A percentile compares a stretch with the other conserved stretches of the same genome.
Conservation (phyloP, 1,140 invertebrate genomes). For the Antheraea mylitta region DNA sequence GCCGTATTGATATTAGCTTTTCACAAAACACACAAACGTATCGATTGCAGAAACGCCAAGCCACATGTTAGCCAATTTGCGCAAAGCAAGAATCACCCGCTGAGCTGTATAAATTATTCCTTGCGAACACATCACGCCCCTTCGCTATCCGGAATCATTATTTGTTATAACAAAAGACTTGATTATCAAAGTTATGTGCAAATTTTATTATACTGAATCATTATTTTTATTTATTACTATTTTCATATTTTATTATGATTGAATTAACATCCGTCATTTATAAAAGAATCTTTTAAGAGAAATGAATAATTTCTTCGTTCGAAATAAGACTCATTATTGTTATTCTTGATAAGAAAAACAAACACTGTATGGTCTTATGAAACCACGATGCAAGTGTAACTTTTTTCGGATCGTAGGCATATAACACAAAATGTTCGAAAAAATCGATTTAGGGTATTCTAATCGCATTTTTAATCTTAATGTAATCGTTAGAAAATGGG, state of each 20-base stretch:
- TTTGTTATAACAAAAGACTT: constrained; percentile 55
- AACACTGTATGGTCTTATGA: too few species aligned
- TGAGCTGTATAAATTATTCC: constrained; percentile 61
- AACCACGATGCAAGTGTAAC: too few species aligned
- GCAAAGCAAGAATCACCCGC: constrained; percentile 53
- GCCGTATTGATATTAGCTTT: constrained; percentile 1
- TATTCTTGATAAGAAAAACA: too few species aligned
- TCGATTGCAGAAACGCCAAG: constrained; percentile 39
- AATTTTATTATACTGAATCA: constrained; percentile 15
- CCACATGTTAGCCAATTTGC: constrained; percentile 71
- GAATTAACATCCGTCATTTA: constrained; percentile 35
- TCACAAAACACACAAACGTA: constrained; percentile 28
- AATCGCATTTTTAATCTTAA: too few species aligned
- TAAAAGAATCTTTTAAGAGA: too few species aligned
- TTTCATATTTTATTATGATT: constrained; percentile 54
- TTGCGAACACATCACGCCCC: constrained; percentile 44
- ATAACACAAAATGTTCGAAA: too few species aligned
- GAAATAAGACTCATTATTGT: too few species aligned
- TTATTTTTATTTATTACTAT: constrained; percentile 28
- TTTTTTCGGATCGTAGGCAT: too few species aligned
- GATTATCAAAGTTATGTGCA: constrained; percentile 58
- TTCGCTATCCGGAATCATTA: constrained; percentile 53
- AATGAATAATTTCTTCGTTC: neutral
- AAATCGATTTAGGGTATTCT: too few species aligned
- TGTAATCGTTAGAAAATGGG: too few species aligned